These are phyloP conservation scores for Machimus atricapillus DNA, from an alignment of 2,888 invertebrate genomes.

Conservation along the genomic window DNA sequence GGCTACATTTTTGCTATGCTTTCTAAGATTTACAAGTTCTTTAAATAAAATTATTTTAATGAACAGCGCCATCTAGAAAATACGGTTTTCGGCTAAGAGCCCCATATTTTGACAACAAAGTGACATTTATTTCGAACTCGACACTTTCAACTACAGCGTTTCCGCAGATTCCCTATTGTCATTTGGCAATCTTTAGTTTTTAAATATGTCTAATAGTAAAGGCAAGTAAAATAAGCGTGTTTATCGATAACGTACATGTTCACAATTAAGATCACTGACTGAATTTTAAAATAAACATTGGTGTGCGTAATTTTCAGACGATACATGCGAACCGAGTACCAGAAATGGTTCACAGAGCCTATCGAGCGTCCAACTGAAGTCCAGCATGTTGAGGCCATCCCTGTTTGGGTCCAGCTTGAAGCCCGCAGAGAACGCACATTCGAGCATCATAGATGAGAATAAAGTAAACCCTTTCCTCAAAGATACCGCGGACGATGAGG, in stretches of 20 bases:
- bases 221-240: conserved; percentile 52
- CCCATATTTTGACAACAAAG: not conserved
- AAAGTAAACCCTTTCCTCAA: conserved; percentile 58
- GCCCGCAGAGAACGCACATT: not conserved
- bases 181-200: not conserved
- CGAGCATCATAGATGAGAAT: conserved; percentile 38
- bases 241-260: not conserved
- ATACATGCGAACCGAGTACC: conserved; percentile 59
- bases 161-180: not conserved
- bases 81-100: not conserved
- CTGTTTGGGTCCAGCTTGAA: conserved; percentile 51
- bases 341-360: conserved; percentile 55
- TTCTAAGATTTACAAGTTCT: not conserved
- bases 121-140: not conserved
- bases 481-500: conserved; percentile 52
- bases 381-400: conserved; percentile 58
- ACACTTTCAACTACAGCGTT: not conserved
- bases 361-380: conserved; percentile 50
- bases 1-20: not conserved
- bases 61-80: not conserved
- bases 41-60: not conserved
- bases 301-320: conserved; percentile 53
- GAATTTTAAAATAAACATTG: not conserved
- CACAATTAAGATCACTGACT: not conserved
- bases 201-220: conserved; percentile 59